Evolutionary conservation across 2,113 vertebrate genomes (phyloP).

Genomic region (Pluvialis apricaria): DNA sequence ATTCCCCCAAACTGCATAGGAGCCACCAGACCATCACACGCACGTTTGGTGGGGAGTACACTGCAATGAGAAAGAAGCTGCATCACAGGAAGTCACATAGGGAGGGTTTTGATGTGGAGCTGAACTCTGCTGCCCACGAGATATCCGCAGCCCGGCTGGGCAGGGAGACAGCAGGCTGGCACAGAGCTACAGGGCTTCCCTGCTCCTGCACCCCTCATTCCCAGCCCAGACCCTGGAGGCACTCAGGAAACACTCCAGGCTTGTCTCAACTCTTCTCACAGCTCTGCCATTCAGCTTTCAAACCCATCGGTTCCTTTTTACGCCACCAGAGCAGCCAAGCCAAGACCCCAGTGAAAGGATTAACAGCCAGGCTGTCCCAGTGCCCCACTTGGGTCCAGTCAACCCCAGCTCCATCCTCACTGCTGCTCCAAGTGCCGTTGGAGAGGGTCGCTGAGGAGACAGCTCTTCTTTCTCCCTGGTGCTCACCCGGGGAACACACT

Average conservation of each 20-base stretch:
- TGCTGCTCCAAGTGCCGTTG: background rate
- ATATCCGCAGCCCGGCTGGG: accelerated
- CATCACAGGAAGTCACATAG: accelerated
- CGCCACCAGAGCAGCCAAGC: background rate
- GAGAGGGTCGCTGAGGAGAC: background rate
- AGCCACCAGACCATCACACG: background rate
- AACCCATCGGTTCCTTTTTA: background rate
- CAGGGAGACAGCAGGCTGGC: background rate
- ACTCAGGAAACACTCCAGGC: background rate
- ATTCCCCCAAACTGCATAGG: background rate
- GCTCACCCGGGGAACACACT: accelerated
- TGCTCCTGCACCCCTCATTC: accelerated
- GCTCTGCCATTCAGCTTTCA: background rate
- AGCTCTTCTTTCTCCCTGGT: background rate
- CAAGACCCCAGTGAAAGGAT: background rate
- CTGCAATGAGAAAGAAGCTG: background rate
- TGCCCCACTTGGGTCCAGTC: accelerated
- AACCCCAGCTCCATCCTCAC: background rate
- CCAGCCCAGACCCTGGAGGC: background rate
- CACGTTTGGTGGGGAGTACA: background rate
- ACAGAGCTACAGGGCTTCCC: background rate
- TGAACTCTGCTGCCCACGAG: background rate
- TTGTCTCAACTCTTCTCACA: background rate
- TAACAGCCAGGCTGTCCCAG: background rate
- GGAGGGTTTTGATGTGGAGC: background rate